These are phyloP conservation scores for Rhadinocentrus ornatus DNA, from an alignment of 2,797 vertebrate species.

Conservation along the genomic window DNA sequence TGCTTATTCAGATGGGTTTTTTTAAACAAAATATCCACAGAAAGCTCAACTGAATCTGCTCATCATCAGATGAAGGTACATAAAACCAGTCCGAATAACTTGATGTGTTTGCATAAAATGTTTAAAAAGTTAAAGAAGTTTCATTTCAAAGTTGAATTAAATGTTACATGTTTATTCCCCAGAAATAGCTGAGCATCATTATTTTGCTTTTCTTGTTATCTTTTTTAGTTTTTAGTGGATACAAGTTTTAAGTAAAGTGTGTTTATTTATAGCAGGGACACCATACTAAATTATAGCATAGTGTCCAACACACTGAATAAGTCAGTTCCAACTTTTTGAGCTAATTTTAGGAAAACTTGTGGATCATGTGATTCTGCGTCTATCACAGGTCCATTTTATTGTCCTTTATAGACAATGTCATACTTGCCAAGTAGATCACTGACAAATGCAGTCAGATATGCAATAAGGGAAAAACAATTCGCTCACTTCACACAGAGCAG, in stretches of 20 bases:
- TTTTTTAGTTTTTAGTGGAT: neutral
- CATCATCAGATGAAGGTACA: neutral
- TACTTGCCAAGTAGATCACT: neutral
- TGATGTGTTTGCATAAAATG: neutral
- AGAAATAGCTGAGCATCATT: neutral
- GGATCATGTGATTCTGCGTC: neutral
- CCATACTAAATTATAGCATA: neutral
- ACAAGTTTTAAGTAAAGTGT: too few species aligned
- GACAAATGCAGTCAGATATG: neutral
- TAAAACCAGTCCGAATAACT: neutral
- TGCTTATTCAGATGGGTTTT: neutral
- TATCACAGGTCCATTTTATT: slow-evolving; percentile 34
- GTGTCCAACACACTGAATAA: neutral
- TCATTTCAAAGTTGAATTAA: neutral
- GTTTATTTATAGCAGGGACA: neutral
- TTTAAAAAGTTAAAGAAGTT: neutral
- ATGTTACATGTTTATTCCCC: neutral
- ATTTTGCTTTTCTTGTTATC: neutral
- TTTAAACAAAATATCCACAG: neutral
- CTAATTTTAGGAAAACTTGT: too few species aligned
- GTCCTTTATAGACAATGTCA: slow-evolving; percentile 16
- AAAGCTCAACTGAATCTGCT: neutral
- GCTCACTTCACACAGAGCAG: neutral
- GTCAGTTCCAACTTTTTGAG: neutral
- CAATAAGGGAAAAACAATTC: slow-evolving; percentile 49